phyloP scores from a whole-genome alignment of 2,113 vertebrate genomes.

The Carassius auratus region DNA sequence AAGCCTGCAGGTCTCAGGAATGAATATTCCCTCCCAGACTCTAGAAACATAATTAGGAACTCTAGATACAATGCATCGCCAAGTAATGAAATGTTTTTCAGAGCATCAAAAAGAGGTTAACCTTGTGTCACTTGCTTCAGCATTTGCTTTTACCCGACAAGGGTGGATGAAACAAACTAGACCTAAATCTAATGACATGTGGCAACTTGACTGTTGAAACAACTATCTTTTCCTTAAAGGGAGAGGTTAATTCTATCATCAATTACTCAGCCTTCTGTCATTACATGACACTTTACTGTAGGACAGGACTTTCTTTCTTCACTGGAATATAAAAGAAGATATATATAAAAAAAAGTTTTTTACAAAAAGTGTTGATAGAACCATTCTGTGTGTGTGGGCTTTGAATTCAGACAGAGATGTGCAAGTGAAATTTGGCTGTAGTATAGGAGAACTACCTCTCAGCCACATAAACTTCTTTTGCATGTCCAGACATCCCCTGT shows the following conservation, averaged over 20 bases:
- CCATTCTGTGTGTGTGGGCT: neutral
- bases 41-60: slow-evolving; percentile 49
- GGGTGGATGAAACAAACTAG: neutral
- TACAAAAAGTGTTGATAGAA: neutral
- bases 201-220: neutral
- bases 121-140: slow-evolving; percentile 23
- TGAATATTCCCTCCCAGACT: slow-evolving; percentile 48
- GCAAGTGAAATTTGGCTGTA: neutral
- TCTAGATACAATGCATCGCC: slow-evolving; percentile 40
- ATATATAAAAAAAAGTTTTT: too few relatives aligned
- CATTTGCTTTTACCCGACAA: neutral
- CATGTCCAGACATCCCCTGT: slow-evolving; percentile 17
- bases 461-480: slow-evolving; percentile 1
- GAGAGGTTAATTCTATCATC: neutral
- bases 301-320: too few relatives aligned
- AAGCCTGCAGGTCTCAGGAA: slow-evolving; percentile 44
- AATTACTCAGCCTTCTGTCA: neutral
- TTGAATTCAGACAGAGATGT: neutral
- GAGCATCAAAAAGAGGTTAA: slow-evolving; percentile 46
- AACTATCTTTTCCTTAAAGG: neutral
- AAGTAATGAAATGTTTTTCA: slow-evolving; percentile 47
- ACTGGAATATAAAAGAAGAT: too few relatives aligned
- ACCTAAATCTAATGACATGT: neutral
- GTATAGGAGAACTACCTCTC: slow-evolving; percentile 5
- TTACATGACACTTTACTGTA: too few relatives aligned